Evolutionary conservation across 2,797 vertebrate species (phyloP), one percentile per base, ranked within the genome.

Genomic region (Pogoniulus pusillus): DNA sequence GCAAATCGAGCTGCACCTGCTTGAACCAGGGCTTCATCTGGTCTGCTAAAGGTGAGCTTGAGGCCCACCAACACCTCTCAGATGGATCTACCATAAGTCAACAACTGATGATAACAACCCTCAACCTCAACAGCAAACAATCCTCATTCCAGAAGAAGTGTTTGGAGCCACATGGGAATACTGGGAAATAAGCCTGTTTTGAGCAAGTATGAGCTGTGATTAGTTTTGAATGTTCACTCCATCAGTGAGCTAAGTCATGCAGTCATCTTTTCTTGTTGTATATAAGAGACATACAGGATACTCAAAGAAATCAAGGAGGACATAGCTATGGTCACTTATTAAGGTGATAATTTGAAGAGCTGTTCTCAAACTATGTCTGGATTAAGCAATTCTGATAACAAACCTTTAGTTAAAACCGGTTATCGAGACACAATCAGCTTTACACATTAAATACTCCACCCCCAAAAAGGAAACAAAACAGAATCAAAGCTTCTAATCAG

Each of bases 41-140:
- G 43, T 78, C 53, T 90, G 66, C 10, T 85, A 79, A 91, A 78
- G 88, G 90, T 81, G 82, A 87, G 76, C 45, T 69, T 93, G 90
- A 51, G 88, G 84, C 90, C 84, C 86, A 91, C 72, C 91, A 90
- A 90, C 94, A 95, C 94, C 90, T 95, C 85, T 83, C 88, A 95
- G 88, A 95, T 96, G 93, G 90, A 93, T 94, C 85, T 94, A 92
- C 88, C 94, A 95, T 85, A 94, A 96, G 88, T 51, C 88, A 95
- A 76, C 63, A 91, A n/a, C 65, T 90, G 78, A 92, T 94, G 86
- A 95, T 85, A 96, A 70, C 91, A 90, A 71, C 85, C 82, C 93
- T 82, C 89, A 93, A 80, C 58, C 54, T 19, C 51, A 79, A 34
- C 49, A 82, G 89, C 29, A 24, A 91, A 74, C 71, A 88, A 45